phyloP scores from a whole-genome alignment of 2,888 invertebrate genomes.

The Theretra japonica region DNA sequence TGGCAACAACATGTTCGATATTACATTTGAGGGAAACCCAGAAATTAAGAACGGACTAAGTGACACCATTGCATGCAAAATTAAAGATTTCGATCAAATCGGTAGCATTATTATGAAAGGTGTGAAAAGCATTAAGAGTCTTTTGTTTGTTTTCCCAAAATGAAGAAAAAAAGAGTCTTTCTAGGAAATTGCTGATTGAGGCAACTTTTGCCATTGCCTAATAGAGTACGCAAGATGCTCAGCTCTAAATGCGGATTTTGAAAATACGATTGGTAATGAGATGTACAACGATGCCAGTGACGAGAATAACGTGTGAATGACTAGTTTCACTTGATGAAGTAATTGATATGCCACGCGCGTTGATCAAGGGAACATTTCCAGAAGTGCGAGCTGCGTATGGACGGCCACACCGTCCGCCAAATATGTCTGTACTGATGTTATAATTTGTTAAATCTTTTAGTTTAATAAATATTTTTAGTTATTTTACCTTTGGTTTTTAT shows the following conservation, averaged over 20 bases:
- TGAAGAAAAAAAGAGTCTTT: neutral
- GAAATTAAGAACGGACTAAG: constrained; percentile 25
- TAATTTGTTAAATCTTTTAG: neutral
- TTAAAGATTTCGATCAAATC: constrained; percentile 39
- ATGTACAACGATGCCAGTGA: neutral
- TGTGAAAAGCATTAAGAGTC: constrained; percentile 38
- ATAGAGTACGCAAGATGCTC: neutral
- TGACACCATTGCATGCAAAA: constrained; percentile 35
- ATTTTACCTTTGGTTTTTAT: no score
- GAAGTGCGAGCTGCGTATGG: neutral
- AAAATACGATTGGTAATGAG: neutral
- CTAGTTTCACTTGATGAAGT: neutral
- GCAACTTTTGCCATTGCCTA: neutral
- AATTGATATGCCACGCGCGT: neutral
- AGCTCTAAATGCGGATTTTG: neutral
- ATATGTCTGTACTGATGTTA: neutral
- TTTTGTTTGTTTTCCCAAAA: constrained; percentile 41
- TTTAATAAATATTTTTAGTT: neutral
- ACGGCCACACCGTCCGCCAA: no score
- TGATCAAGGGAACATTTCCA: neutral
- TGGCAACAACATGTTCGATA: constrained; percentile 31
- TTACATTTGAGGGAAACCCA: constrained; percentile 36
- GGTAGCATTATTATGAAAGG: constrained; percentile 44
- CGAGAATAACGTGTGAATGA: neutral
- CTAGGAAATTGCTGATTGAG: neutral